These are phyloP conservation scores for Bubo scandiacus DNA, from an alignment of 2,113 vertebrate genomes.

Conservation along the genomic window DNA sequence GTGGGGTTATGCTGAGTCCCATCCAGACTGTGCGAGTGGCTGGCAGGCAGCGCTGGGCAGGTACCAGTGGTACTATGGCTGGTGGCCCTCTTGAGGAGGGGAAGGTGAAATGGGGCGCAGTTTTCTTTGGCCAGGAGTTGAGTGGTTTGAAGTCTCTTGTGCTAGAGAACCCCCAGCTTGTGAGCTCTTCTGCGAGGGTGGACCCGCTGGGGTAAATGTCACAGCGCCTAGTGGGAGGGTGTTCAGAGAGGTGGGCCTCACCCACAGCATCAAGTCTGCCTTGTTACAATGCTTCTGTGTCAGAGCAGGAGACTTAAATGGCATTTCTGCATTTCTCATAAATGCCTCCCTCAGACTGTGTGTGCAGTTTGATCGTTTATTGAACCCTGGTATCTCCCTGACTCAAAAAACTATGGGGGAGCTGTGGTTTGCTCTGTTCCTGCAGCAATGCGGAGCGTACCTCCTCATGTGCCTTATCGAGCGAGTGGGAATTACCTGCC, in stretches of 20 bases:
- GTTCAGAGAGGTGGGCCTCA: background rate
- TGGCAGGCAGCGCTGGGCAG: background rate
- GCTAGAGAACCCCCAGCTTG: background rate
- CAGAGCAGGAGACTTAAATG: background rate
- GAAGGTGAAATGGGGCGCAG: background rate
- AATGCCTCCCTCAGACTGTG: background rate
- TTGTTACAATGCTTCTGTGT: background rate
- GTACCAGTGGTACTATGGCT: background rate
- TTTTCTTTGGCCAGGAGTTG: background rate
- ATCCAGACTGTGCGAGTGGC: fast-evolving
- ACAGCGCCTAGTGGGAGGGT: fast-evolving
- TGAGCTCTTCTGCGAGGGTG: background rate
- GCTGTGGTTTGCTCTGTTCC: background rate
- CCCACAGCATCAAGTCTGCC: background rate
- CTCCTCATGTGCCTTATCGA: background rate
- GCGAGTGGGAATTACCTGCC: background rate
- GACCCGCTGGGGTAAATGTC: background rate
- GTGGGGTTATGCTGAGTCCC: fast-evolving
- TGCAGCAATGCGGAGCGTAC: background rate
- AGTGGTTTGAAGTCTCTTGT: background rate
- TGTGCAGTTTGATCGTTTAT: background rate
- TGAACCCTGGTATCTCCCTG: background rate
- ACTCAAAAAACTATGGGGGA: fast-evolving
- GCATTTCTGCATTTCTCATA: background rate
- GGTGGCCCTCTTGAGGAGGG: fast-evolving